Evolutionary conservation across 2,888 invertebrate genomes (phyloP).

Genomic region (Drosophila histrio): DNA sequence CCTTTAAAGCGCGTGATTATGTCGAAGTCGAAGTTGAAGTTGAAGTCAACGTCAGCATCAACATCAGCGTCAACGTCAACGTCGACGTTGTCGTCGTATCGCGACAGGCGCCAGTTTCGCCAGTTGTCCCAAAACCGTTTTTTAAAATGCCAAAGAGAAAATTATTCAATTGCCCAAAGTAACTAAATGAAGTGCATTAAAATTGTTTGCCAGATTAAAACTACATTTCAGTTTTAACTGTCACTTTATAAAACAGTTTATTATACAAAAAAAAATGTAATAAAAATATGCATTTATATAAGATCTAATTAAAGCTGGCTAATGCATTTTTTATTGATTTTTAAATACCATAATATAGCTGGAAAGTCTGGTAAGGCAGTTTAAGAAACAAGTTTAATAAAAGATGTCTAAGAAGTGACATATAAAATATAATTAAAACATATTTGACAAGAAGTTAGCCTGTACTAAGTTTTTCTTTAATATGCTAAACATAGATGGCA

Average conservation of each 20-base stretch:
- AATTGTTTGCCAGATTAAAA: constrained; percentile 14
- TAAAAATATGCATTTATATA: not conserved
- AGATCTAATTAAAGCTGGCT: not conserved
- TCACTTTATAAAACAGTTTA: not conserved
- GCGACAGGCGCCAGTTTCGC: constrained; percentile 75
- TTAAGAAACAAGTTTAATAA: too few relatives aligned
- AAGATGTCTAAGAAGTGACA: too few relatives aligned
- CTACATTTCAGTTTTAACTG: not conserved
- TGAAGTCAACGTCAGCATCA: constrained; percentile 26
- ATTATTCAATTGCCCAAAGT: constrained; percentile 67
- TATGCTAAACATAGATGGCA: too few relatives aligned
- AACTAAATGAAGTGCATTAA: constrained; percentile 39
- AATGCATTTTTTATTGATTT: too few relatives aligned
- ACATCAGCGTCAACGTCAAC: constrained; percentile 13
- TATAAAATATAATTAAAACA: too few relatives aligned
- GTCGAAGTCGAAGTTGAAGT: constrained; percentile 59
- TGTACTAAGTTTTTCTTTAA: too few relatives aligned
- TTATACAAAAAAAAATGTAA: not conserved
- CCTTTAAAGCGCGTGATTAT: constrained; percentile 80
- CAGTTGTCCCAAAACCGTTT: constrained; percentile 61
- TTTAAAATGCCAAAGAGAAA: constrained; percentile 63
- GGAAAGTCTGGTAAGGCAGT: too few relatives aligned
- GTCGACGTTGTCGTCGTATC: constrained; percentile 23
- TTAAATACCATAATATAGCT: too few relatives aligned
- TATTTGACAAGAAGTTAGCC: too few relatives aligned